Percentiles rank a stretch among this genome's conserved stretches.
Evolutionary conservation across 2,888 invertebrate genomes (phyloP).

Genomic region (Sepioteuthis lessoniana): DNA sequence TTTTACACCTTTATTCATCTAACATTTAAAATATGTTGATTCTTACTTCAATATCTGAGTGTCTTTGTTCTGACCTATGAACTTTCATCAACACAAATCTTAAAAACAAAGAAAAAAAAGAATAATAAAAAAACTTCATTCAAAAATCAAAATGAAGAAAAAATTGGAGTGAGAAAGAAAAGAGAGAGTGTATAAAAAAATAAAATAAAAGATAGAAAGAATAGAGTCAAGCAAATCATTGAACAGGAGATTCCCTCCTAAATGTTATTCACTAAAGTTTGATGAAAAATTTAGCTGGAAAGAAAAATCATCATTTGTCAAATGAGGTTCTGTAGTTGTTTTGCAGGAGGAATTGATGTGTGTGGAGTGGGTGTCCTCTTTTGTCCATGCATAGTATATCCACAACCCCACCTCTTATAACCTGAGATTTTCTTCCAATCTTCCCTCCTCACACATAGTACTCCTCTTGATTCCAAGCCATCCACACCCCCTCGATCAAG

Average conservation of each 20-base stretch:
- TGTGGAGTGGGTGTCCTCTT: neutral
- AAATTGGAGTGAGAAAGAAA: neutral
- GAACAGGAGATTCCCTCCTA: neutral
- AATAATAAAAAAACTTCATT: neutral
- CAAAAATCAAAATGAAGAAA: neutral
- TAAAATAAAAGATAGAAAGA: neutral
- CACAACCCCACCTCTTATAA: neutral
- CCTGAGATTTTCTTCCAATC: neutral
- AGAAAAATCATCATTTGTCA: conserved; percentile 14
- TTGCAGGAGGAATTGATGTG: neutral
- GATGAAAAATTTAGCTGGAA: neutral
- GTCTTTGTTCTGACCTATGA: neutral
- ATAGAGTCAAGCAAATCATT: neutral
- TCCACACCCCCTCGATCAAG: neutral
- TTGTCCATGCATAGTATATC: neutral
- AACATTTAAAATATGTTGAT: neutral
- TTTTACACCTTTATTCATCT: neutral
- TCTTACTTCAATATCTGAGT: neutral
- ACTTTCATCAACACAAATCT: neutral
- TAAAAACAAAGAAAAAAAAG: neutral
- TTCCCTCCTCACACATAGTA: neutral
- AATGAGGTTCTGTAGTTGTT: neutral
- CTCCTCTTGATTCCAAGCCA: neutral
- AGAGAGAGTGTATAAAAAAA: neutral
- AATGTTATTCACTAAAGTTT: neutral